Base-by-base conservation (phyloP, 2,113 vertebrate genomes). In the Monarcha castaneiventris region DNA sequence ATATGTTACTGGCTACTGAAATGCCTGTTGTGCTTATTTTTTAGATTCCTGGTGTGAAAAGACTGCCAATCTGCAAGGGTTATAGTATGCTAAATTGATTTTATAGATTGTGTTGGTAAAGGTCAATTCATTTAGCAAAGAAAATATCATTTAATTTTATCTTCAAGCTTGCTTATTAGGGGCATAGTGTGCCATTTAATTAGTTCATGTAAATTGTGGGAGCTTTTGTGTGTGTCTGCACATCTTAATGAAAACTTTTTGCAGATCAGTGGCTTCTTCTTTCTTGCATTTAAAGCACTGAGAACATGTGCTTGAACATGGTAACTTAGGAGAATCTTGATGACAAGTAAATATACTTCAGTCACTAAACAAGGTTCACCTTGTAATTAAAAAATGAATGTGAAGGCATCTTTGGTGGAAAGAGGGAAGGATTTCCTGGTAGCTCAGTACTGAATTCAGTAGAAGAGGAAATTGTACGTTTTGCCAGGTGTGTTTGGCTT, bases 101-200 rank as follows among this genome's bases (percentile, higher is more conserved):
- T 90, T 81, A 86, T 71, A 44, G 90, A 93, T 90, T 43, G 35
- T 62, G 67, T 68, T 89, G 76, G 33, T 73, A 92, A 95, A 96
- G 84, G 87, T 94, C 68, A 4, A 84, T 94, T 87, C 77, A 89
- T 92, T 95, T 94, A 94, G 74, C 69, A 95, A 91, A 94, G 72
- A 90, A 89, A 81, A 71, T 81, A 92, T 61, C 16, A 68, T 56
- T 81, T 87, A 94, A 92, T 87, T 92, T 68, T 91, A 78, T 94
- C 56, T 81, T 72, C 69, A 64, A 56, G 52, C 49, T 91, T 89
- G 55, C 22, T 87, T 61, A 78, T 81, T 87, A 84, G 48, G 54
- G 46, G 39, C 46, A 61, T 18, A 35, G 39, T 64, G 48, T 91
- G 73, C 48, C 49, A n/a, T 94, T 93, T 95, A 92, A 94, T 68